phyloP scores from a whole-genome alignment of 2,888 invertebrate genomes.

The Pollenia amentaria region DNA sequence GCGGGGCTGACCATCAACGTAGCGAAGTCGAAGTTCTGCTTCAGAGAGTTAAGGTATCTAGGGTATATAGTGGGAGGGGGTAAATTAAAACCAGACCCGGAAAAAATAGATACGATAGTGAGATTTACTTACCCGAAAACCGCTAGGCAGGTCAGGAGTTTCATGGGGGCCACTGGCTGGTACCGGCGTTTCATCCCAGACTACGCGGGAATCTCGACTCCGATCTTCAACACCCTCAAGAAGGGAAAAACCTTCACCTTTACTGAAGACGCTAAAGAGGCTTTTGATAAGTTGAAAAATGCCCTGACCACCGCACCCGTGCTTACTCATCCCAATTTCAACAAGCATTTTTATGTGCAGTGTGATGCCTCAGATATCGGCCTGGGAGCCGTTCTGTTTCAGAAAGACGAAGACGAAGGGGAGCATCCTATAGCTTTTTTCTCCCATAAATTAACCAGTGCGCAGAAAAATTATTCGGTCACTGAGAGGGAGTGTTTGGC shows the following conservation, averaged over 20 bases:
- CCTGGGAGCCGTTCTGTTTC: conserved; percentile 23
- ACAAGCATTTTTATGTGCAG: not conserved
- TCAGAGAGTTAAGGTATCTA: too few relatives aligned
- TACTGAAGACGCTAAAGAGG: not conserved
- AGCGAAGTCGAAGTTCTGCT: too few relatives aligned
- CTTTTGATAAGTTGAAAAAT: conserved; percentile 4
- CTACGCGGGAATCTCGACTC: conserved; percentile 26
- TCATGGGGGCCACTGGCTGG: conserved; percentile 46
- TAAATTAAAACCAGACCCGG: not conserved
- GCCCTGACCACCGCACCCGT: conserved; percentile 11
- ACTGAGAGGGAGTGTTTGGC: too few relatives aligned
- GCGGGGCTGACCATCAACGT: too few relatives aligned
- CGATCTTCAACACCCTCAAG: conserved; percentile 41
- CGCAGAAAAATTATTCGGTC: conserved; percentile 2
- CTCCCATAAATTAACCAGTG: not conserved
- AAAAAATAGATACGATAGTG: too few relatives aligned
- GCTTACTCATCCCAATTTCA: conserved; percentile 29
- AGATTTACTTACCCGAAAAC: not conserved
- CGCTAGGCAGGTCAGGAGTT: too few relatives aligned
- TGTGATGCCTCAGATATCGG: conserved; percentile 14
- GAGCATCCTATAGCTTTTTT: conserved; percentile 2
- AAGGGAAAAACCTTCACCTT: conserved; percentile 17
- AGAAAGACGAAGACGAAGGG: not conserved
- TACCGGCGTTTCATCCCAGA: conserved; percentile 56
- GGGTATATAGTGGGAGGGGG: too few relatives aligned